Evolutionary conservation across 2,113 vertebrate genomes (phyloP), one percentile per base, ranked within the genome.

Genomic region (Galbula dea): DNA sequence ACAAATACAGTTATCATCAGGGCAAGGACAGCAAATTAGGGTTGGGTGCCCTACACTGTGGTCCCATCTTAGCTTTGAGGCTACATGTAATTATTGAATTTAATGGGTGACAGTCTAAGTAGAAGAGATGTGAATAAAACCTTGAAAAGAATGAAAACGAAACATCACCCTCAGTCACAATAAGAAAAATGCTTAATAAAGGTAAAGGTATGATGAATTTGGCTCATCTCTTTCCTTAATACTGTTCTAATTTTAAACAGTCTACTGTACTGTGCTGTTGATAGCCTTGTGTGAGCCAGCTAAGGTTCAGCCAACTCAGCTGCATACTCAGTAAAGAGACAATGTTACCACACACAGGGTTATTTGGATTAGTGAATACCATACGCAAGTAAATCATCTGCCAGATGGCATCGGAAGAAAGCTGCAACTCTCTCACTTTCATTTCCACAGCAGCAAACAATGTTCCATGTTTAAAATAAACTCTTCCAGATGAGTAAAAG

Each of bases 401-500:
- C 98, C 97, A 98, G 97, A 98, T 98, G 98, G 98, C 97, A 97
- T 54, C 11, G 89, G 97, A 97, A 96, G 96, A 97, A 97, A 98
- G 96, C 97, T 97, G 95, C 94, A 96, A 94, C 92, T 95, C 97
- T 96, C 97, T 97, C 97, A 98, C 97, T 98, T 97, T 97, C 97
- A 97, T 97, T 98, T 98, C 97, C 97, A 97, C 95, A 94, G 96
- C 96, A 98, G 97, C 98, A 98, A 98, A 97, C 97, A 97, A 97
- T 96, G 97, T 98, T 97, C 97, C 68, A 6, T 97, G 97, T 98
- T 98, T 97, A 97, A 97, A 98, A 97, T 98, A 98, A 98, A 98
- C 97, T 97, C 96, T 98, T 98, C 98, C 98, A 98, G 97, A 98
- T 98, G 98, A 98, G 98, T 95, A 93, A 97, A 97, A 97, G 97